These are phyloP conservation scores for Parascotia fuliginaria DNA, from an alignment of 2,888 invertebrate species.

Conservation along the genomic window DNA sequence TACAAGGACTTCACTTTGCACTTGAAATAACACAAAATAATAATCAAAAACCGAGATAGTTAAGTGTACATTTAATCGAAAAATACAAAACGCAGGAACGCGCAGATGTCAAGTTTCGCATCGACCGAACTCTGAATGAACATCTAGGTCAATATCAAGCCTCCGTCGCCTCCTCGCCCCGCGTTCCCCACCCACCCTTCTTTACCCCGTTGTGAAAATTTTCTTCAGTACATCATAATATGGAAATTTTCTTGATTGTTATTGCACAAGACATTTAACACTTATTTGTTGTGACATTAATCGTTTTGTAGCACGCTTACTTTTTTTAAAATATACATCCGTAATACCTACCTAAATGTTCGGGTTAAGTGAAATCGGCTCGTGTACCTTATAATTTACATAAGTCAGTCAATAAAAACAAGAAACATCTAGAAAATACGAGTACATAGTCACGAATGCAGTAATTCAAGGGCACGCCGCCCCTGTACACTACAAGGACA, in stretches of 20 bases:
- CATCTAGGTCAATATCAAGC: conserved; percentile 86
- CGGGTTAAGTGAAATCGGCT: no score
- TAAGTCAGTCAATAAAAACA: no score
- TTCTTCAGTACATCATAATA: conserved; percentile 66
- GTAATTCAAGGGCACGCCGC: no score
- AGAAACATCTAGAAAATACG: no score
- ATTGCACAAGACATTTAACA: conserved; percentile 15
- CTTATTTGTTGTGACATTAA: conserved; percentile 4
- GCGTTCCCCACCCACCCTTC: conserved; percentile 56
- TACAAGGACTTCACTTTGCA: conserved; percentile 27
- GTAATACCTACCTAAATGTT: not conserved
- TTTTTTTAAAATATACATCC: not conserved
- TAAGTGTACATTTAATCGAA: conserved; percentile 71
- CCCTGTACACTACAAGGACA: not conserved
- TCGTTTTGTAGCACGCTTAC: not conserved
- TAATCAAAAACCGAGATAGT: conserved; percentile 57
- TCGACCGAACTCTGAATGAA: conserved; percentile 86
- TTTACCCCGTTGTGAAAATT: conserved; percentile 62
- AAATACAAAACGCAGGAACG: conserved; percentile 81
- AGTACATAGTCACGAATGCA: no score
- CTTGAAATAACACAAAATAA: conserved; percentile 44
- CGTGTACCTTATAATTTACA: no score
- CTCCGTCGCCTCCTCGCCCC: conserved; percentile 58
- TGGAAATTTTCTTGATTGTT: conserved; percentile 60
- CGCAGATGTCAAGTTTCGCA: conserved; percentile 86